Percentiles rank a stretch among this genome's conserved stretches.
Conservation (phyloP, 2,113 vertebrate species). For the Aythya baeri region DNA sequence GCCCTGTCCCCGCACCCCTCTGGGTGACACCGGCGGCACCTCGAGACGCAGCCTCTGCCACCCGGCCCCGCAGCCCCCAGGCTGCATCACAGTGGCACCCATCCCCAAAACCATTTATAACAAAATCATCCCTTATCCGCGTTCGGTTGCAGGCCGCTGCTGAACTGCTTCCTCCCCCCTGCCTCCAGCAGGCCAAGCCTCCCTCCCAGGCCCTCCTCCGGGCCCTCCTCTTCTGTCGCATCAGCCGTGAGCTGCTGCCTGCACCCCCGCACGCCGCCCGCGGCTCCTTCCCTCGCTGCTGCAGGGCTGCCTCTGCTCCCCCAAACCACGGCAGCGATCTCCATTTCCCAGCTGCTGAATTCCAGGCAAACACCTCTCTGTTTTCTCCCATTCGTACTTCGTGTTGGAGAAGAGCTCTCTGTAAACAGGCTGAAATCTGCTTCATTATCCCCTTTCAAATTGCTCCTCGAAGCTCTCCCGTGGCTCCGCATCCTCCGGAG, state of each 20-base stretch:
- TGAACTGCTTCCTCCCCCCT: background rate
- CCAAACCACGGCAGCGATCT: background rate
- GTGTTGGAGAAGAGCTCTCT: background rate
- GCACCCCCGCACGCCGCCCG: too few relatives aligned
- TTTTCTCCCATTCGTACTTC: background rate
- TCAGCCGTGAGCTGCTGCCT: background rate
- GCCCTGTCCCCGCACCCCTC: background rate
- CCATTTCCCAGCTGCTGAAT: background rate
- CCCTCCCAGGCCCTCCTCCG: background rate
- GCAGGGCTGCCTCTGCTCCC: background rate
- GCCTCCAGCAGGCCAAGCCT: background rate
- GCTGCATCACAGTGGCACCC: fast-evolving
- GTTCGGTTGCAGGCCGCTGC: background rate
- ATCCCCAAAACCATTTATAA: fast-evolving
- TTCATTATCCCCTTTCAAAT: background rate
- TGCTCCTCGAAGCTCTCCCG: background rate
- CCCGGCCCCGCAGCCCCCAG: fast-evolving
- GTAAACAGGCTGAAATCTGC: background rate
- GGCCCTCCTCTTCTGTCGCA: background rate
- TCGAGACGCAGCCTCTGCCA: background rate
- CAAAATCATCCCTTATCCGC: background rate
- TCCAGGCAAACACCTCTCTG: background rate
- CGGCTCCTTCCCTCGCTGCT: background rate
- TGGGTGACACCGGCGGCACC: background rate
- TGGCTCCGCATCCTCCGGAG: background rate